Evolutionary conservation across 92 coral and sea anemone species (phyloP), one percentile per base, ranked within the genome.

Genomic region (Epizoanthus illoricatus): DNA sequence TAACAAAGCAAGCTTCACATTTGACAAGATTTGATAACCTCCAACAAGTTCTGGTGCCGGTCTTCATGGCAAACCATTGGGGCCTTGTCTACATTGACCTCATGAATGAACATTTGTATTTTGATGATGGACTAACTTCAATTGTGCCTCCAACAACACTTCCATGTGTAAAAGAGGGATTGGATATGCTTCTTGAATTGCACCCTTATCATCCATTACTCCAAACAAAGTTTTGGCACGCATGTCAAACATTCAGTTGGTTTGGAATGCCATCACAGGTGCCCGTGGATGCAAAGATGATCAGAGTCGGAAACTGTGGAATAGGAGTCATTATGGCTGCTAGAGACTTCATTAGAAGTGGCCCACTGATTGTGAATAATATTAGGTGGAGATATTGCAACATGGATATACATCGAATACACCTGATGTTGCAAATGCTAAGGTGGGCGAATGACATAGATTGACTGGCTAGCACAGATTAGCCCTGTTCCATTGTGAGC

Each of bases 81-180:
- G 89, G 89, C 23, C 74, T 85, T 15, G 65, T 76, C 13, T 75
- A 80, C 60, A 69, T 63, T 8, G 84, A 89, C 74, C 49, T 87
- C 20, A 65, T 74, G 10, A 82, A 69, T 21, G 21, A 16, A 49
- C 65, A 75, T 23, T 10, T 81, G n/a, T 58, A 36, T 57, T 89
- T 89, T 85, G 89, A 88, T 75, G 92, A 85, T 81, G 89, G 92
- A 57, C 74, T 89, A 59, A 36, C 73, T n/a, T 49, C 71, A 39
- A 7, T 20, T 36, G 79, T 75, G 45, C 86, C 88, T 5, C 18
- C 41, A 45, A 75, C 65, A 10, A 20, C 72, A 7, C 86, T 83
- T 1, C 76, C 63, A 23, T 40, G 18, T 15, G n/a, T 89, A 2
- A 81, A 79, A 49, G 83, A 82, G 43, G 83, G 40, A 4, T 59